Percentiles rank a stretch among this genome's conserved stretches.
Conservation (phyloP, 2,888 invertebrate genomes). For the Entomobrya proxima region DNA sequence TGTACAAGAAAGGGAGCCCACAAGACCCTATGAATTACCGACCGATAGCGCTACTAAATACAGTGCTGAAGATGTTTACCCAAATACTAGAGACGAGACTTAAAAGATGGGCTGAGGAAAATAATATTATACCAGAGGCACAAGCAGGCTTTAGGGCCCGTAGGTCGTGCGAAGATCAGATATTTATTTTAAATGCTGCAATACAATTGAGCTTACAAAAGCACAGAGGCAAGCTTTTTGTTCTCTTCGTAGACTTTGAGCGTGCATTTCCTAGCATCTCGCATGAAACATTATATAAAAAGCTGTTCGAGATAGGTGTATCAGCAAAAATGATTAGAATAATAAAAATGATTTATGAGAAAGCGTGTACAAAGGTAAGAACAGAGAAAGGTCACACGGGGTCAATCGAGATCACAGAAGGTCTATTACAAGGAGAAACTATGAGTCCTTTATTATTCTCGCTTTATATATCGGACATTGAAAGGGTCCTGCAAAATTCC, state of each 20-base stretch:
- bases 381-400: neutral
- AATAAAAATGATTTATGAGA: neutral
- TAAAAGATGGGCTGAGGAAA: too few species aligned
- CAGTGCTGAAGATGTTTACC: slow-evolving; percentile 62
- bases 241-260: slow-evolving; percentile 42
- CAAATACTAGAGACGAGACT: slow-evolving; percentile 45
- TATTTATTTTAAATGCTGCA: too few species aligned
- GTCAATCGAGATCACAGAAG: neutral
- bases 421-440: too few species aligned
- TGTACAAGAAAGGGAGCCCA: slow-evolving; percentile 63
- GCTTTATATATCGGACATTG: too few species aligned
- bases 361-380: neutral
- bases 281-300: slow-evolving; percentile 31
- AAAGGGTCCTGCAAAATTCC: too few species aligned
- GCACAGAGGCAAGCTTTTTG: too few species aligned
- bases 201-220: too few species aligned
- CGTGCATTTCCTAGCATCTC: slow-evolving; percentile 35
- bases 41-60: slow-evolving; percentile 52
- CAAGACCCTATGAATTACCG: slow-evolving; percentile 62
- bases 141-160: too few species aligned
- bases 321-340: slow-evolving; percentile 21
- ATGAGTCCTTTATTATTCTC: too few species aligned
- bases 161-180: too few species aligned
- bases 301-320: neutral
- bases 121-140: too few species aligned